phyloP scores from a whole-genome alignment of 2,113 vertebrate genomes.

The Lamprologus sp. region DNA sequence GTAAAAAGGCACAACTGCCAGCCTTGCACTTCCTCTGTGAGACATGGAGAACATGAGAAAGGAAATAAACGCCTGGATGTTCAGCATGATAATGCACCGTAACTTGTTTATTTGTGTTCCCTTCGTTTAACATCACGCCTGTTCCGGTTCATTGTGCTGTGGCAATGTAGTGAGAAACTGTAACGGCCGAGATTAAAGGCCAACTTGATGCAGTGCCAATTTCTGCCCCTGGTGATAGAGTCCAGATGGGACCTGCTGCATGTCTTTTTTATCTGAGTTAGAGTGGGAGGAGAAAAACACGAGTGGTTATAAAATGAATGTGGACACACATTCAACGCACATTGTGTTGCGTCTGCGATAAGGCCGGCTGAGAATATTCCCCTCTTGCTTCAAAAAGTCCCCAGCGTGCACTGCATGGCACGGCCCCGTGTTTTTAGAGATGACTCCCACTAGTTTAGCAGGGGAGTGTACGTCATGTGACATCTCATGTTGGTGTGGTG shows the following conservation, averaged over 20 bases:
- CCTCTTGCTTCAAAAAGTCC: not conserved
- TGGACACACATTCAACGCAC: not conserved
- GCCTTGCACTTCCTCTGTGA: constrained; percentile 12
- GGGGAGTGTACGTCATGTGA: not conserved
- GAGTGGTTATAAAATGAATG: not conserved
- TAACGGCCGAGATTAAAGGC: constrained; percentile 12
- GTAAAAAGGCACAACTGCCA: not conserved
- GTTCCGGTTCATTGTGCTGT: constrained; percentile 1
- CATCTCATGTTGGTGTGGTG: not conserved
- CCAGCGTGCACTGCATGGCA: not conserved
- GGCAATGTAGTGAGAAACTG: constrained; percentile 8
- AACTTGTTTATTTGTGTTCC: not conserved
- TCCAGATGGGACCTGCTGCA: constrained; percentile 39
- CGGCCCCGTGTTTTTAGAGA: constrained; percentile 1
- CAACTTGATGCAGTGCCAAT: constrained; percentile 10
- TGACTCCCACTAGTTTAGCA: not conserved
- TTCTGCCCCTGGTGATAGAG: constrained; percentile 7
- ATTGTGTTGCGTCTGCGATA: constrained; percentile 17
- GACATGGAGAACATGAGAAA: not conserved
- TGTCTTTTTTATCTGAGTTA: not conserved
- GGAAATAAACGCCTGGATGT: not conserved
- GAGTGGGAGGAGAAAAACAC: not conserved
- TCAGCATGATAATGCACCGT: not conserved
- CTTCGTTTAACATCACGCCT: not conserved
- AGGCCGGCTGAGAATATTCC: constrained; percentile 29